A percentile compares a stretch with the other conserved stretches of the same genome.
Evolutionary conservation across 2,797 vertebrate genomes (phyloP).

Genomic region (Fistularia tabacaria): DNA sequence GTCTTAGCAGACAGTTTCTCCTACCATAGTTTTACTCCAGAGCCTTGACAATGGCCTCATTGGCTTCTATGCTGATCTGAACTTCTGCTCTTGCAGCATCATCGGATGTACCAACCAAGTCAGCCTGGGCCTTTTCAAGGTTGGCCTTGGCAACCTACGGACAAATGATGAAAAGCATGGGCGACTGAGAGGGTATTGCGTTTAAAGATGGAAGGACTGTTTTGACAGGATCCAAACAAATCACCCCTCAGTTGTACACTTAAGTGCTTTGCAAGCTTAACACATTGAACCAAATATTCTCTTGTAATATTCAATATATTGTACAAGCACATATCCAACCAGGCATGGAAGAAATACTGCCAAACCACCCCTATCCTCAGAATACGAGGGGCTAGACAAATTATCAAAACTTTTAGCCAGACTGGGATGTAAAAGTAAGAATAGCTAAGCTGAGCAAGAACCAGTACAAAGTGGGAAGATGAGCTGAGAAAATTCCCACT

Average conservation of each 20-base stretch:
- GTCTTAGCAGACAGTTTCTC: constrained; percentile 1
- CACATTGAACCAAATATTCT: too few relatives aligned
- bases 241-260: too few relatives aligned
- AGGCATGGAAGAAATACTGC: too few relatives aligned
- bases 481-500: constrained; percentile 55
- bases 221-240: too few relatives aligned
- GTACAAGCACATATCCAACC: too few relatives aligned
- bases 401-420: too few relatives aligned
- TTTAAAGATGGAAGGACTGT: neutral
- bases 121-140: constrained; percentile 87
- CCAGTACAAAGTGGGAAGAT: constrained; percentile 25
- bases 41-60: constrained; percentile 91
- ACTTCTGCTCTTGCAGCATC: constrained; percentile 83
- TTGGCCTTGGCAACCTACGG: constrained; percentile 85
- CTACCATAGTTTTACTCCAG: constrained; percentile 79
- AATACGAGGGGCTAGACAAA: too few relatives aligned
- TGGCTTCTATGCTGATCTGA: constrained; percentile 89
- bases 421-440: constrained; percentile 13
- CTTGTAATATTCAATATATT: too few relatives aligned
- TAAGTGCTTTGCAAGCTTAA: too few relatives aligned
- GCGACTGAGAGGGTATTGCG: neutral
- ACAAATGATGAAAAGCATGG: neutral
- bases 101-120: constrained; percentile 69
- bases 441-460: constrained; percentile 1
- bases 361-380: too few relatives aligned